Evolutionary conservation across 2,888 invertebrate species (phyloP).

Genomic region (Syrista parreyssii): DNA sequence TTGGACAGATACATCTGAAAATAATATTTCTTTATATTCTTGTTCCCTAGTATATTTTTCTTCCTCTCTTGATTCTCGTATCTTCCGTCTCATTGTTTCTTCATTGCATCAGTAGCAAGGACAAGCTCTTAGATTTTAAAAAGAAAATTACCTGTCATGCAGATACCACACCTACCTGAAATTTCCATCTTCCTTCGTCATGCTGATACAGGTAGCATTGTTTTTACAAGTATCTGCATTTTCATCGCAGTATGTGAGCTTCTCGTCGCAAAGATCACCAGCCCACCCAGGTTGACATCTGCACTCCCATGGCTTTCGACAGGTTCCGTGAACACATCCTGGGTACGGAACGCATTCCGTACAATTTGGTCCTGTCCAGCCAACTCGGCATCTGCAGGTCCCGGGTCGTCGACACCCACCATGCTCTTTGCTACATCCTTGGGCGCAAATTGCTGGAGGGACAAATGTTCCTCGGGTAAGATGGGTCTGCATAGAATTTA

Average conservation of each 20-base stretch:
- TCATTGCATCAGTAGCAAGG: no score
- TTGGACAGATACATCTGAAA: constrained; percentile 77
- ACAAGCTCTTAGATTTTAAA: neutral
- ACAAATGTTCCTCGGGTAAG: neutral
- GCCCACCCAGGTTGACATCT: constrained; percentile 89
- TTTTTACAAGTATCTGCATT: constrained; percentile 82
- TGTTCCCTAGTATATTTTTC: neutral
- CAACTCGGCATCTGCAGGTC: constrained; percentile 88
- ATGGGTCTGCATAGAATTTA: neutral
- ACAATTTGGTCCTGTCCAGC: constrained; percentile 85
- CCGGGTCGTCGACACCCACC: constrained; percentile 86
- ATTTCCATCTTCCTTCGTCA: constrained; percentile 80
- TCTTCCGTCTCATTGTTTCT: neutral
- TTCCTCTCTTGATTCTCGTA: neutral
- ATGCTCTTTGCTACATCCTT: constrained; percentile 84
- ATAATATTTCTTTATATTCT: neutral
- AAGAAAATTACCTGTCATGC: neutral
- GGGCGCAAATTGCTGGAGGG: constrained; percentile 81
- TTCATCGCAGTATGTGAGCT: constrained; percentile 85
- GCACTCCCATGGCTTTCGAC: constrained; percentile 90
- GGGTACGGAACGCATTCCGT: constrained; percentile 86
- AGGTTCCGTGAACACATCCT: constrained; percentile 87
- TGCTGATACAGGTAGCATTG: constrained; percentile 83
- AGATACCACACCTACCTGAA: constrained; percentile 71
- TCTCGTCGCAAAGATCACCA: constrained; percentile 92